Evolutionary conservation across 2,113 vertebrate genomes (phyloP), one percentile per base, ranked within the genome.

Genomic region (Podocnemis expansa): DNA sequence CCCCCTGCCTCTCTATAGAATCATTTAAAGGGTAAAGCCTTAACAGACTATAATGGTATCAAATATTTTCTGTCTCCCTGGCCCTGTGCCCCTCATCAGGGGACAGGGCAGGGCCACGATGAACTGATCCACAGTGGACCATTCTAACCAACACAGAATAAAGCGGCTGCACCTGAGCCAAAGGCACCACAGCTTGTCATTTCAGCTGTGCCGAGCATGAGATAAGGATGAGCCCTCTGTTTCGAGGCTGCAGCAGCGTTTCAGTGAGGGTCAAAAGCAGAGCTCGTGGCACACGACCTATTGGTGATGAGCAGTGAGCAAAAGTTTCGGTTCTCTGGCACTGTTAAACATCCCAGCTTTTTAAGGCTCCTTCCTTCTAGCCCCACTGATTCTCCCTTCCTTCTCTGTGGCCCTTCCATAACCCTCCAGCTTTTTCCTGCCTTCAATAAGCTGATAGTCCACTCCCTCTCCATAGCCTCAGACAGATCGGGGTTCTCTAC

Each of bases 81-180:
- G 6, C 58, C 29, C 58, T 13, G 29, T 29, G 34, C 58, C 58
- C 8, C 34, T 88, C 83, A 94, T 90, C 89, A 88, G 58, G 67
- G 21, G 67, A 38, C 4, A 4, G 19, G 95, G 78, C 84, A 43
- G 41, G 93, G 45, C 89, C 83, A 51, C 45, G 54, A 93, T 54
- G 63, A 78, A 43, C 3, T 93, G 75, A 95, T 95, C 93, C 58
- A 89, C 82, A 92, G 79, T n/a, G 95, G 95, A 95, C 89, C 91
- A 89, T 2, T 87, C 73, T 0, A 45, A 86, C 93, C 93, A 95
- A 67, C 10, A 38, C 38, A 41, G 19, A 41, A 24, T 11, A 73
- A 19, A 70, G 3, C 34, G 13, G 63, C 63, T 38, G 34, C 63
- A n/a, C 17, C 19, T n/a, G 4, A 38, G 31, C 34, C 4, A 67